Conservation (phyloP, 1,140 invertebrate genomes). For the Drosophila sucinea region DNA sequence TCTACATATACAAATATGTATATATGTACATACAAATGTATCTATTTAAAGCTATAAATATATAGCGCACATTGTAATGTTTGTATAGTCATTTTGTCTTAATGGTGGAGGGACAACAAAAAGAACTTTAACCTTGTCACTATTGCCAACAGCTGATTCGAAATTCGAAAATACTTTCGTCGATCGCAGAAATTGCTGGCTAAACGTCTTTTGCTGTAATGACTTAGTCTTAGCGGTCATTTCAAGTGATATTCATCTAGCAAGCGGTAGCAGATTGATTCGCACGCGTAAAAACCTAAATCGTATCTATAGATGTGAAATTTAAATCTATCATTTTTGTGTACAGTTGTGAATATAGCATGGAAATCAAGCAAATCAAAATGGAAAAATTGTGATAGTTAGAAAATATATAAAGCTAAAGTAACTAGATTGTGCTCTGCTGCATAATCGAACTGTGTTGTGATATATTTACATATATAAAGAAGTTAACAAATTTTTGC, state of each 20-base stretch:
- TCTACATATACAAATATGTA: slow-evolving; percentile 17
- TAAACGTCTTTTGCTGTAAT: slow-evolving; percentile 34
- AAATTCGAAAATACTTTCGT: slow-evolving; percentile 57
- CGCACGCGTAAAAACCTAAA: not conserved
- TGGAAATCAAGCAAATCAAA: slow-evolving; percentile 17
- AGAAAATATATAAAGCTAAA: not conserved
- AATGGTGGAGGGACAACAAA: slow-evolving; percentile 26
- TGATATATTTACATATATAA: slow-evolving; percentile 23
- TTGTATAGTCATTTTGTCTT: not conserved
- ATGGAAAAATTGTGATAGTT: slow-evolving; percentile 52
- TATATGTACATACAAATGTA: not conserved
- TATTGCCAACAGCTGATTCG: slow-evolving; percentile 36
- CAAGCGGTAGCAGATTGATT: slow-evolving; percentile 23
- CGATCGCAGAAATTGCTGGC: slow-evolving; percentile 33
- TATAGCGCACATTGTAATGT: not conserved
- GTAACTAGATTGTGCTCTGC: slow-evolving; percentile 15
- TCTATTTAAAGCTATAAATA: slow-evolving; percentile 15
- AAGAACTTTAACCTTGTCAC: slow-evolving; percentile 52
- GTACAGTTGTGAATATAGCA: slow-evolving; percentile 27
- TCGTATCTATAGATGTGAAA: not conserved
- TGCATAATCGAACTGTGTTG: slow-evolving; percentile 36
- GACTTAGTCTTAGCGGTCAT: slow-evolving; percentile 39
- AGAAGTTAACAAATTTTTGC: slow-evolving; percentile 14
- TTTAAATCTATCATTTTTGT: not conserved
- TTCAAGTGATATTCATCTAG: slow-evolving; percentile 33